A percentile compares a stretch with the other conserved stretches of the same genome.
Conservation (phyloP, 2,113 vertebrate genomes). For the Callospermophilus lateralis region DNA sequence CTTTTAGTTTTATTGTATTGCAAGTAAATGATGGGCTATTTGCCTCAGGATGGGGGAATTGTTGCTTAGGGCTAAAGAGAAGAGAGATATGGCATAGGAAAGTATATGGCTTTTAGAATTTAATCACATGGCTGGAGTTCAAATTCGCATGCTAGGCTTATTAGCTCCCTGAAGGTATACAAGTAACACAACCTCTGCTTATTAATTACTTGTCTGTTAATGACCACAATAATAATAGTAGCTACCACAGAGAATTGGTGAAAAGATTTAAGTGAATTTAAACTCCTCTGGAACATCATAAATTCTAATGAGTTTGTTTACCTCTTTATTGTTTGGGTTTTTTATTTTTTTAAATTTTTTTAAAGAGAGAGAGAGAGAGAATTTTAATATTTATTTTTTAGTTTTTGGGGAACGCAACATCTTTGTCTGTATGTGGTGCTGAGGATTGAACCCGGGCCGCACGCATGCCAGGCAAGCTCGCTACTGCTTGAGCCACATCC, state of each 20-base stretch:
- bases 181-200: not conserved
- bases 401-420: no score
- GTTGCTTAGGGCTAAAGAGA: not conserved
- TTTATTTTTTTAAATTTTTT: no score
- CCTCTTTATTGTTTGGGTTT: not conserved
- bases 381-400: no score
- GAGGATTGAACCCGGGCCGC: no score
- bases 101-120: not conserved
- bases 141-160: not conserved
- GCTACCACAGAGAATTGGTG: not conserved
- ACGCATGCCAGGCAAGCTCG: no score
- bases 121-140: not conserved
- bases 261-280: not conserved
- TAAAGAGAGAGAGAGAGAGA: no score
- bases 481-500: no score
- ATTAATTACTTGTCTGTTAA: slow-evolving; percentile 2
- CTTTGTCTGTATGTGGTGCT: no score
- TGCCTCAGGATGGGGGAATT: not conserved
- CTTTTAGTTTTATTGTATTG: not conserved
- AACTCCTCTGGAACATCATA: not conserved
- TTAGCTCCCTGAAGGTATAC: not conserved
- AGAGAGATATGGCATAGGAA: not conserved
- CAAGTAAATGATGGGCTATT: not conserved
- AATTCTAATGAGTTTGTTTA: not conserved
- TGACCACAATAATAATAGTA: not conserved